phyloP scores from a whole-genome alignment of 2,797 vertebrate genomes.

The Gouania willdenowi region DNA sequence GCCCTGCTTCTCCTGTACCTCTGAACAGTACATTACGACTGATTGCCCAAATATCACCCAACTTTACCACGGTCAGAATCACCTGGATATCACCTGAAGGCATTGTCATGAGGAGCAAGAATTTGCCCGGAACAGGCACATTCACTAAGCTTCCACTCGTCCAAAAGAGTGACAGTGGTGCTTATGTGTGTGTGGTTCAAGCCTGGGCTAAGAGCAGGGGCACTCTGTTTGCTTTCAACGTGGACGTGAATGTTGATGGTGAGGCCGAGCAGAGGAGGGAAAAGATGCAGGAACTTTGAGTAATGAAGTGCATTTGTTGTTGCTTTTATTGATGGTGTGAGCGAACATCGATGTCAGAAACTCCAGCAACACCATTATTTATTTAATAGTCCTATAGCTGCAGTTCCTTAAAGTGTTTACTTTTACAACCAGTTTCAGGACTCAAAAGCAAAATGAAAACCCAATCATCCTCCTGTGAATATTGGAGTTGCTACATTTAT shows the following conservation, averaged over 20 bases:
- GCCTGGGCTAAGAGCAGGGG: slow-evolving; percentile 23
- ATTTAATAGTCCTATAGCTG: slow-evolving; percentile 51
- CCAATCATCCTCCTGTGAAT: slow-evolving; percentile 47
- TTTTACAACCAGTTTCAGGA: slow-evolving; percentile 38
- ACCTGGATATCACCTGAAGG: slow-evolving; percentile 61
- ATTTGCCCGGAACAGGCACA: not conserved
- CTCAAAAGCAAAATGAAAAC: slow-evolving; percentile 41
- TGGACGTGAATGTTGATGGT: slow-evolving; percentile 60
- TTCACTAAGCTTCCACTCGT: slow-evolving; percentile 67
- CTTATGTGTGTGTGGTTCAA: slow-evolving; percentile 59
- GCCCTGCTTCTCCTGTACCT: slow-evolving; percentile 41
- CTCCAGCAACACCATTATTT: slow-evolving; percentile 48
- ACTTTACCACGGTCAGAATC: slow-evolving; percentile 22
- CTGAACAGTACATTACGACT: slow-evolving; percentile 58
- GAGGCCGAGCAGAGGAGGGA: slow-evolving; percentile 24
- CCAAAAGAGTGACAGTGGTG: slow-evolving; percentile 39
- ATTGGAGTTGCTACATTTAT: slow-evolving; percentile 46
- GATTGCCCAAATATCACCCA: slow-evolving; percentile 47
- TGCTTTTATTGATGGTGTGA: slow-evolving; percentile 31
- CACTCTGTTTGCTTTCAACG: slow-evolving; percentile 28
- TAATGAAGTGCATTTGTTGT: slow-evolving; percentile 18
- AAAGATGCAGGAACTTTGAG: not conserved
- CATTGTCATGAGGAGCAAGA: slow-evolving; percentile 41
- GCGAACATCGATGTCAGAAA: slow-evolving; percentile 35
- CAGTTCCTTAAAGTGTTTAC: slow-evolving; percentile 56